These are phyloP conservation scores for Galemys pyrenaicus DNA, from an alignment of 2,113 vertebrate species.

Conservation along the genomic window DNA sequence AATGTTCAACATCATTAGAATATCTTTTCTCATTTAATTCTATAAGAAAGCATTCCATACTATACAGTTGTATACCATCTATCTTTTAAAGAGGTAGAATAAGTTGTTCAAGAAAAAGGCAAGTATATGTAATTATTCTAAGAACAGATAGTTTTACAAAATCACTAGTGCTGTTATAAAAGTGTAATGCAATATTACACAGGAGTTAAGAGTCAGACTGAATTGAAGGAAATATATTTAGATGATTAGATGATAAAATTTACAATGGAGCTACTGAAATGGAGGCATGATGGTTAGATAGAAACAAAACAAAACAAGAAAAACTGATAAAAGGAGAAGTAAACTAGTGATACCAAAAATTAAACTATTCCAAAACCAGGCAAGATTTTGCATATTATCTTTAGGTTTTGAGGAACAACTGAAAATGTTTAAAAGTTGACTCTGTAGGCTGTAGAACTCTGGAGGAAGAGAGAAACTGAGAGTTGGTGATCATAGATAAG, in stretches of 20 bases:
- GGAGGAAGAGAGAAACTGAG: not conserved
- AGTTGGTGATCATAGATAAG: fast-evolving
- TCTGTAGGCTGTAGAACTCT: not conserved
- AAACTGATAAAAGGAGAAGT: not conserved
- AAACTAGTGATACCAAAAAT: not conserved
- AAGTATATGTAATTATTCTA: not conserved
- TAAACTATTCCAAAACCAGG: not conserved
- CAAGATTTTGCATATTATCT: not conserved
- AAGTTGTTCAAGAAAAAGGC: slow-evolving; percentile 10
- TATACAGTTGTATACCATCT: not conserved
- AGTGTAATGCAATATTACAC: not conserved
- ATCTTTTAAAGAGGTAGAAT: not conserved
- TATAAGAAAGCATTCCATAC: not conserved
- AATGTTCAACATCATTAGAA: not conserved
- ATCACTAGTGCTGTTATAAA: not conserved
- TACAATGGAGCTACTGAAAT: not conserved
- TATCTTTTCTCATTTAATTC: slow-evolving; percentile 21
- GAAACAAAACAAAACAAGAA: not conserved
- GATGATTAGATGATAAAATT: not conserved
- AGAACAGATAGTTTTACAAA: not conserved
- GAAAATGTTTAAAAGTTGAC: not conserved
- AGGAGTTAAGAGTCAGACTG: not conserved
- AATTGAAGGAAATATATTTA: not conserved
- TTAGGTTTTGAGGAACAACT: not conserved
- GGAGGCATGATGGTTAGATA: not conserved